Conservation (phyloP, 2,797 vertebrate species). For the Gymnothorax javanicus region DNA sequence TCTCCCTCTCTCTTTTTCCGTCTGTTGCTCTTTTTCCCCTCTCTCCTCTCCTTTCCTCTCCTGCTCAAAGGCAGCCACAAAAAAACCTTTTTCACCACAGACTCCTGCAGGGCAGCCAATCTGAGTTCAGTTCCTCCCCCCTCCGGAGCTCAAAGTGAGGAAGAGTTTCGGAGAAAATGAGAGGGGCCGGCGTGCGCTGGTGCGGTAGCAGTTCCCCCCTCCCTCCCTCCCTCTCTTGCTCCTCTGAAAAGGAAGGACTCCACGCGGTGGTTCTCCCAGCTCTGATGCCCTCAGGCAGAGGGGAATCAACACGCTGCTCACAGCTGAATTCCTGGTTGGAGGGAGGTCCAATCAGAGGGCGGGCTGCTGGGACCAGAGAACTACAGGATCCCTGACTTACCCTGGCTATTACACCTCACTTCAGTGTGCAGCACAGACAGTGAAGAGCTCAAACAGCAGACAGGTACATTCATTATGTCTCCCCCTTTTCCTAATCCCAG, state of each 20-base stretch:
- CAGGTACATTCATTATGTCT: not conserved
- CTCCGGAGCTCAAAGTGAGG: constrained; percentile 48
- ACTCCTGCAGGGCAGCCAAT: constrained; percentile 67
- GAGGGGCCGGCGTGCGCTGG: constrained; percentile 34
- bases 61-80: constrained; percentile 61
- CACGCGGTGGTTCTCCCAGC: constrained; percentile 61
- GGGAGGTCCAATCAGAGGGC: constrained; percentile 67
- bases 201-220: constrained; percentile 21
- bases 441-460: not conserved
- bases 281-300: constrained; percentile 61
- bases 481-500: not conserved
- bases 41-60: constrained; percentile 57
- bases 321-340: constrained; percentile 79
- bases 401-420: constrained; percentile 44
- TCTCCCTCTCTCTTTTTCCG: constrained; percentile 53
- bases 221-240: constrained; percentile 22
- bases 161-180: constrained; percentile 31
- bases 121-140: constrained; percentile 64
- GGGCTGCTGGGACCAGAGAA: constrained; percentile 52
- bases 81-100: constrained; percentile 53
- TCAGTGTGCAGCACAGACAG: constrained; percentile 56
- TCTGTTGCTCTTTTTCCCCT: constrained; percentile 50
- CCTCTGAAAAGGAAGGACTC: constrained; percentile 63
- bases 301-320: constrained; percentile 59
- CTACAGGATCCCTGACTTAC: constrained; percentile 32